Evolutionary conservation across 2,888 invertebrate species (phyloP).

Genomic region (Caenorhabditis sulstoni): DNA sequence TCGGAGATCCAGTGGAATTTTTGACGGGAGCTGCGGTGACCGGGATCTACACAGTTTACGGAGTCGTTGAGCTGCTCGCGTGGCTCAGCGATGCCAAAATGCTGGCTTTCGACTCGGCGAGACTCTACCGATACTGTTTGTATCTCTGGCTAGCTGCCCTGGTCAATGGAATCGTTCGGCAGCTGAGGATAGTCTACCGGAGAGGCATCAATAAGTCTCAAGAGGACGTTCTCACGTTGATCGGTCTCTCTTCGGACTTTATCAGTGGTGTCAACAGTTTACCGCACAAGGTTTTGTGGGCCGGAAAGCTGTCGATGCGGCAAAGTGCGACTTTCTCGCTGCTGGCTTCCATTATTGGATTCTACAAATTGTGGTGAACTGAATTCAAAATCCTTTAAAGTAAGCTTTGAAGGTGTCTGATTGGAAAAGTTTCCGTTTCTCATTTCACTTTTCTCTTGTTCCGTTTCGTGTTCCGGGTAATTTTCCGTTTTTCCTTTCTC

Average conservation of each 20-base stretch:
- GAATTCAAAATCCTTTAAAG: not conserved
- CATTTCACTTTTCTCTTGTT: not conserved
- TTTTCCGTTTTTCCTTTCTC: too few species aligned
- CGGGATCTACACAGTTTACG: slow-evolving; percentile 74
- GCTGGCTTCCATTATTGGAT: slow-evolving; percentile 75
- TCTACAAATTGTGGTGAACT: slow-evolving; percentile 65
- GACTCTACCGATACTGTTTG: slow-evolving; percentile 71
- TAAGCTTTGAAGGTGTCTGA: not conserved
- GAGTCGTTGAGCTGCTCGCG: slow-evolving; percentile 70
- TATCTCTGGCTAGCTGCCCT: slow-evolving; percentile 74
- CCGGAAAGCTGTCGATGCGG: slow-evolving; percentile 69
- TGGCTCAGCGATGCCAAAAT: slow-evolving; percentile 76
- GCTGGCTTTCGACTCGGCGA: slow-evolving; percentile 65
- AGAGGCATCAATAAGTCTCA: slow-evolving; percentile 62
- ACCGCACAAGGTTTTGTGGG: slow-evolving; percentile 73
- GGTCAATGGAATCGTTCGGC: slow-evolving; percentile 67
- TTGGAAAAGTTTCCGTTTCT: not conserved
- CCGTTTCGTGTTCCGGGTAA: too few species aligned
- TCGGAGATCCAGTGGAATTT: slow-evolving; percentile 58
- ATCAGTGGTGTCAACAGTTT: slow-evolving; percentile 71
- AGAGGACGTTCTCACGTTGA: slow-evolving; percentile 66
- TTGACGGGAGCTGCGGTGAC: slow-evolving; percentile 66
- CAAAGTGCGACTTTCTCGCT: slow-evolving; percentile 72
- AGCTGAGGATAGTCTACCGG: slow-evolving; percentile 54
- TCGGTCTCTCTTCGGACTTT: slow-evolving; percentile 71